Base-by-base conservation (phyloP, 1,140 invertebrate genomes). In the Melipona quadrifasciata region DNA sequence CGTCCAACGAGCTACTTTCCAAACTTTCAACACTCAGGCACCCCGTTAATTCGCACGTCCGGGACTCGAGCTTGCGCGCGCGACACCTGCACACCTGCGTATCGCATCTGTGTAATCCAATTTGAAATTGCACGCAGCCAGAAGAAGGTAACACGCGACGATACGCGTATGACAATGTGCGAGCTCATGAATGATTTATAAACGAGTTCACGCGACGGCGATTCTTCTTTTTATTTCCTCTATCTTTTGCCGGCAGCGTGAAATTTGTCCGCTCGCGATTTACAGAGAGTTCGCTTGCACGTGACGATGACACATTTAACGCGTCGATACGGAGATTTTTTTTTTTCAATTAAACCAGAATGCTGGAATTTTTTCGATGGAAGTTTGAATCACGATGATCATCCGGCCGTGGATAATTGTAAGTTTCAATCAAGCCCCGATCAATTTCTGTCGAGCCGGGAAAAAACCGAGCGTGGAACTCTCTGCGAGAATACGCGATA, bases 1-100 rank as follows among this genome's bases (percentile, higher is more conserved):
- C 65, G 14, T 31, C 21, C 27, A 5, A 27, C 27, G 19, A 55
- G 61, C 31, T 39, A n/a, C 73, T 53, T 51, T 53, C 74, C n/a
- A 47, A 47, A 47, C 39, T 47, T 47, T 47, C 39, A 8, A 31
- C n/a, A 27, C 64, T 65, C 27, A 65, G 27, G 5, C n/a, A 27
- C 70, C 70, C 51, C 80, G 82, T 85, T 88, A 88, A 88, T 85
- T 87, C 74, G 57, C 86, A 64, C 68, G 86, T 47, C 82, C 67
- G 74, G 82, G 31, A 89, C 82, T 87, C 87, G 47, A 74, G 19
- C 77, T 84, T 71, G 65, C 82, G 67, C 79, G 76, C 72, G 14
- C 55, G 61, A 79, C 76, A 84, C 82, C 65, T 84, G 76, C 75
- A 79, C 75, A 34, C 39, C 75, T 1, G 8, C 55, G 75, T 79